These are phyloP conservation scores for Marmota monax DNA, from an alignment of 2,113 vertebrate genomes.

Conservation along the genomic window DNA sequence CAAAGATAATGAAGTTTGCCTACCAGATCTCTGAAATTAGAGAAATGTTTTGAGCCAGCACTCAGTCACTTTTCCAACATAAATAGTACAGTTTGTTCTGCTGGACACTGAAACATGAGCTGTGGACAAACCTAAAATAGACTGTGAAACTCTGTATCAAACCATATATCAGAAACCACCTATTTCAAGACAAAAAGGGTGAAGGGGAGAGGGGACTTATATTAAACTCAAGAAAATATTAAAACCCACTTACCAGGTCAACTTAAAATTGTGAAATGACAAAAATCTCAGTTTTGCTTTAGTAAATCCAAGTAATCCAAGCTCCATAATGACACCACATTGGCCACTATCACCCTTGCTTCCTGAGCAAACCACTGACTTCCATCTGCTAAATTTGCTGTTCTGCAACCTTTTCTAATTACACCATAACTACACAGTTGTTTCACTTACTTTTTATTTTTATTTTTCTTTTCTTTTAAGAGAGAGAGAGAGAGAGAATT, in stretches of 20 bases:
- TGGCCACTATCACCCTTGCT: not conserved
- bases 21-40: not conserved
- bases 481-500: no score
- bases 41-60: not conserved
- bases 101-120: constrained; percentile 8
- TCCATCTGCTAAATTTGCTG: not conserved
- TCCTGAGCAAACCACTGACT: not conserved
- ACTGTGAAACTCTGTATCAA: not conserved
- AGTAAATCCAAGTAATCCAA: not conserved
- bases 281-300: not conserved
- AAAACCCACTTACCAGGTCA: constrained; percentile 14
- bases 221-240: not conserved
- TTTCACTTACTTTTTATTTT: not conserved
- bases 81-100: constrained; percentile 52
- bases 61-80: not conserved
- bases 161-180: not conserved
- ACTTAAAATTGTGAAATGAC: not conserved
- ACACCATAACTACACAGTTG: not conserved
- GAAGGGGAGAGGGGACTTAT: accelerated
- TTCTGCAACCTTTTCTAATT: not conserved
- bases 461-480: no score
- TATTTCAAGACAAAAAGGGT: not conserved
- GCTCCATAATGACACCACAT: not conserved
- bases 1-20: not conserved
- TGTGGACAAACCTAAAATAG: constrained; percentile 62